Conservation (phyloP, 2,113 vertebrate species). For the Crocuta crocuta region DNA sequence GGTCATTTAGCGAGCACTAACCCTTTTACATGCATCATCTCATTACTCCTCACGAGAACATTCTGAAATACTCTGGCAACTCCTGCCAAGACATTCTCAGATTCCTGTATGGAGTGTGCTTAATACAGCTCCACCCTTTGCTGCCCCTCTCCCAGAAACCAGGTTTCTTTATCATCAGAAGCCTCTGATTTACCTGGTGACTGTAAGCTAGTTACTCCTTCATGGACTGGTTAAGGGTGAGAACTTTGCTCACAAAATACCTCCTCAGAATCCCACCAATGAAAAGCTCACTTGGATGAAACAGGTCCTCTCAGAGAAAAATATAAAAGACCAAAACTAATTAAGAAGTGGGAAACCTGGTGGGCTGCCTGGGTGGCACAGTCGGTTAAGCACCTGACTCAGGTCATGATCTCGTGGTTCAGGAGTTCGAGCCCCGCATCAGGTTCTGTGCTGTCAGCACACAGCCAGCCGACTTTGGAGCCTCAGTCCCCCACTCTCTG, state of each 20-base stretch:
- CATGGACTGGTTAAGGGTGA: neutral
- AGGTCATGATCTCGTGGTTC: too few relatives aligned
- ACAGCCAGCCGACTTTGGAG: too few relatives aligned
- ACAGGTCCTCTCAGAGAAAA: neutral
- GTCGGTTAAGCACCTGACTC: too few relatives aligned
- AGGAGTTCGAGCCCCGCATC: too few relatives aligned
- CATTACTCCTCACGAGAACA: neutral
- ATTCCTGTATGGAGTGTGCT: neutral
- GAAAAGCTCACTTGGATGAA: neutral
- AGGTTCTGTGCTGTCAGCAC: too few relatives aligned
- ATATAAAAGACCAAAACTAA: constrained; percentile 41
- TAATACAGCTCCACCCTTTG: neutral
- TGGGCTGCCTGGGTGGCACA: too few relatives aligned
- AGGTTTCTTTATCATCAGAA: neutral
- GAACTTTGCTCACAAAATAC: neutral
- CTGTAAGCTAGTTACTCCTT: neutral
- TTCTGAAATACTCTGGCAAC: neutral
- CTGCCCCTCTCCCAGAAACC: neutral
- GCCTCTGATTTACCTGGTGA: neutral
- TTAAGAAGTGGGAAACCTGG: neutral
- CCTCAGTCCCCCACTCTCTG: too few relatives aligned
- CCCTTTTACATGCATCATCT: neutral
- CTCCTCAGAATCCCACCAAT: constrained; percentile 14
- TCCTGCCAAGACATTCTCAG: neutral
- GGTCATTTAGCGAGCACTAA: neutral